Percentiles rank a stretch among this genome's conserved stretches.
These are phyloP conservation scores for Arctopsyche grandis DNA, from an alignment of 1,140 invertebrate genomes.

Conservation along the genomic window DNA sequence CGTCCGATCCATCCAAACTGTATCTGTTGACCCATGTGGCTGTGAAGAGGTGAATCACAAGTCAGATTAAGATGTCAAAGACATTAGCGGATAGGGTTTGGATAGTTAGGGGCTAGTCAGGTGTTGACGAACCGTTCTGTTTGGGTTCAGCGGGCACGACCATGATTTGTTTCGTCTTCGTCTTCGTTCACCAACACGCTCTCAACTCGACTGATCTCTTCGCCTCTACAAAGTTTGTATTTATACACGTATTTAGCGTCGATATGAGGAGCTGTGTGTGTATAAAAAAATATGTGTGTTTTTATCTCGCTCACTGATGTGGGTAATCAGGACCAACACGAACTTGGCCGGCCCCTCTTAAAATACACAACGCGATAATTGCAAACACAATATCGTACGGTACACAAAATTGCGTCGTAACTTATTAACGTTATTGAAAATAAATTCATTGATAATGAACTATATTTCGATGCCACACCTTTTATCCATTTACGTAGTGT, in stretches of 20 bases:
- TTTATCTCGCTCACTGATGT: background rate
- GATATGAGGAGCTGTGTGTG: background rate
- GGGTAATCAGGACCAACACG: background rate
- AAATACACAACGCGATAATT: background rate
- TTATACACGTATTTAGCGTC: background rate
- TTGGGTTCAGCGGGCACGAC: slow-evolving; percentile 23
- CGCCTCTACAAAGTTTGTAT: slow-evolving; percentile 12
- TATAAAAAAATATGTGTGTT: background rate
- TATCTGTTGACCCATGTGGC: slow-evolving; percentile 76
- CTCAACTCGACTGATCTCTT: background rate
- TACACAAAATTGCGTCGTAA: too few relatives aligned
- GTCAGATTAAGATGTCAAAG: background rate
- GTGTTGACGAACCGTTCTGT: background rate
- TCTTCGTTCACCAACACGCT: background rate
- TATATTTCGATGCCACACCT: too few relatives aligned
- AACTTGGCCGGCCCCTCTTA: background rate
- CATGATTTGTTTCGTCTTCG: slow-evolving; percentile 2
- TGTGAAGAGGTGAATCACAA: slow-evolving; percentile 56
- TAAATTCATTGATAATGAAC: too few relatives aligned
- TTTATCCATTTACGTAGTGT: too few relatives aligned
- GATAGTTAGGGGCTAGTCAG: background rate
- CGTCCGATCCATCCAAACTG: slow-evolving; percentile 71
- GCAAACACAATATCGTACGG: too few relatives aligned
- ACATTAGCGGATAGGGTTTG: background rate
- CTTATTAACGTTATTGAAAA: too few relatives aligned